Evolutionary conservation across 2,113 vertebrate genomes (phyloP).

Genomic region (Fulica atra): DNA sequence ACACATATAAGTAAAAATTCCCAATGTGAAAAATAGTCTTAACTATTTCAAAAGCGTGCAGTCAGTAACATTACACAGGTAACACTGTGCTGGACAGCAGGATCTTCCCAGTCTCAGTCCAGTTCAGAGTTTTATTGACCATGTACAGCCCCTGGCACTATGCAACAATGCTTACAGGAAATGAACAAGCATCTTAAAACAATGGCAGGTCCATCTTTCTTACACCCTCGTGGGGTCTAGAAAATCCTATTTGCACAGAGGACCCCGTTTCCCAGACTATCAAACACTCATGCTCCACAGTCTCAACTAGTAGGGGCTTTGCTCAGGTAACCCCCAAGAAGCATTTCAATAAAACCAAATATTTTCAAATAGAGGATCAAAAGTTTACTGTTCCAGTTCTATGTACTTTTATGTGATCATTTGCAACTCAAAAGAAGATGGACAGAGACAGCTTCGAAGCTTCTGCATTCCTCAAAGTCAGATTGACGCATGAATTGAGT

Average conservation of each 20-base stretch:
- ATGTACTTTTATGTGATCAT: not conserved
- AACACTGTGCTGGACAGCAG: not conserved
- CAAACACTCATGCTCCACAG: not conserved
- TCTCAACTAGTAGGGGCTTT: not conserved
- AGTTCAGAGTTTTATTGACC: not conserved
- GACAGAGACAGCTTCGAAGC: not conserved
- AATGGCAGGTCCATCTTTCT: not conserved
- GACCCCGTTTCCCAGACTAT: not conserved
- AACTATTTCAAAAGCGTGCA: not conserved
- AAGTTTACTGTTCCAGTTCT: not conserved
- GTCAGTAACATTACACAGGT: not conserved
- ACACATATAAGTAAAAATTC: not conserved
- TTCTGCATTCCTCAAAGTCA: not conserved
- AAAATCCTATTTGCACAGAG: not conserved
- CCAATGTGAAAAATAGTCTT: not conserved
- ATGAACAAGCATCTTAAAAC: not conserved
- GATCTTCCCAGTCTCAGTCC: not conserved
- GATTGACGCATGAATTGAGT: not conserved
- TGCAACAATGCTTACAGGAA: not conserved
- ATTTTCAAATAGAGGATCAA: not conserved
- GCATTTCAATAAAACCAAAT: not conserved
- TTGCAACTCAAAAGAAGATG: not conserved
- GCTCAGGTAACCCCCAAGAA: not conserved
- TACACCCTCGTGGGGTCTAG: not conserved
- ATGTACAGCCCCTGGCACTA: fast-evolving